These are phyloP conservation scores for Hippocampus mohnikei DNA, from an alignment of 2,113 vertebrate genomes.

Conservation along the genomic window DNA sequence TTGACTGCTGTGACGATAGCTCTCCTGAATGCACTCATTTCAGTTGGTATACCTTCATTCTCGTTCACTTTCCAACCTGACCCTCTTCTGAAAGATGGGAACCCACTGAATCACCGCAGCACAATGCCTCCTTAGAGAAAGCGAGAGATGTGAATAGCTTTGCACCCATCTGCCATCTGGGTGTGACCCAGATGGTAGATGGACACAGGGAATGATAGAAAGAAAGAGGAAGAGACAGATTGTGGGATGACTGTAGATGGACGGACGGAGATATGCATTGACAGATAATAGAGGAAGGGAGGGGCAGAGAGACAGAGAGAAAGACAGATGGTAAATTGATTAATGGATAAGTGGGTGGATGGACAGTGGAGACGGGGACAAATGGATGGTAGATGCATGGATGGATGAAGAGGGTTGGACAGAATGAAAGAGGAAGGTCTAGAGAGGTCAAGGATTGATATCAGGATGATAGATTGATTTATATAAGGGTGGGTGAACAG, in stretches of 20 bases:
- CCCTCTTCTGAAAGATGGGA: neutral
- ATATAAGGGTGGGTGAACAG: neutral
- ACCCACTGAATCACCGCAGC: neutral
- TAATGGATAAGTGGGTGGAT: neutral
- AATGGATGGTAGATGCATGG: neutral
- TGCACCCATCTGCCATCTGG: neutral
- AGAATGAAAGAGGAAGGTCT: neutral
- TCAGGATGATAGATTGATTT: neutral
- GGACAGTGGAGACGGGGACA: neutral
- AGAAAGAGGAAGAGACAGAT: neutral
- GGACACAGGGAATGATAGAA: neutral
- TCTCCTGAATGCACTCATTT: neutral
- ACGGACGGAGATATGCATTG: neutral
- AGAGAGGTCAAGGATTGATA: neutral
- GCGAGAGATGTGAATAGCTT: too few relatives aligned
- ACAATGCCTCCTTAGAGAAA: neutral
- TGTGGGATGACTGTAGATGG: neutral
- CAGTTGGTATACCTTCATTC: neutral
- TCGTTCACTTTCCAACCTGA: neutral
- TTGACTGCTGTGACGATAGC: neutral
- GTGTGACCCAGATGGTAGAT: neutral
- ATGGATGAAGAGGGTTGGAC: neutral
- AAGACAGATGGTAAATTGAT: neutral
- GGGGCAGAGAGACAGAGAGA: neutral
- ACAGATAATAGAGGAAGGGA: neutral